Conservation (phyloP, 2,888 invertebrate genomes). For the Tubiluchus corallicola region DNA sequence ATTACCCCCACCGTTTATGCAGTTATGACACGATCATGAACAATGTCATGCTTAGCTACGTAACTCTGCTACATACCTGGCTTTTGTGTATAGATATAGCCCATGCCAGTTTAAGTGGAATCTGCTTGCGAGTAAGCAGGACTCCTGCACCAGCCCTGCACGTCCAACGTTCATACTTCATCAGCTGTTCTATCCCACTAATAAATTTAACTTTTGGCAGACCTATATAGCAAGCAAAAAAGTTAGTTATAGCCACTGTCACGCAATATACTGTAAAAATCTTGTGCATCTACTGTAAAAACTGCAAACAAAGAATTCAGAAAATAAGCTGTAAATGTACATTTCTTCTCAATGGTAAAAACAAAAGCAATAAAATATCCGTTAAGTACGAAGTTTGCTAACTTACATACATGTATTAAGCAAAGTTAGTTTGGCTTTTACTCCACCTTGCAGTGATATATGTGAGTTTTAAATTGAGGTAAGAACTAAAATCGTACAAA, state of each 20-base stretch:
- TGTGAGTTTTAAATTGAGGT: too few species aligned
- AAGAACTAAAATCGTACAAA: too few species aligned
- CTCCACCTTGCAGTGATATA: too few species aligned
- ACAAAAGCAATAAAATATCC: too few species aligned
- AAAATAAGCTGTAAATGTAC: neutral
- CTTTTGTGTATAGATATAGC: conserved; percentile 95
- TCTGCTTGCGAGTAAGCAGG: conserved; percentile 41
- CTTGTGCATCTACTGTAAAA: too few species aligned
- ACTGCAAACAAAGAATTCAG: neutral
- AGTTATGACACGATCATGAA: too few species aligned
- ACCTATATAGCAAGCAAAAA: conserved; percentile 22
- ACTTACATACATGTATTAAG: too few species aligned
- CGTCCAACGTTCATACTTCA: conserved; percentile 60
- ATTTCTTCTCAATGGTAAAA: too few species aligned
- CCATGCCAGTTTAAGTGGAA: conserved; percentile 84
- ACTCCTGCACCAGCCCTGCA: conserved; percentile 42
- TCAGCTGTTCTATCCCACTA: conserved; percentile 47
- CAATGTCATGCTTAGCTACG: too few species aligned
- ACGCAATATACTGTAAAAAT: too few species aligned
- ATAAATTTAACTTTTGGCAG: conserved; percentile 34
- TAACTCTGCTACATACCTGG: conserved; percentile 29
- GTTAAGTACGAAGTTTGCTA: too few species aligned
- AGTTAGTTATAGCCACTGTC: conserved; percentile 2
- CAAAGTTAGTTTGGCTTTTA: too few species aligned
- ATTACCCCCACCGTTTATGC: neutral